Base-by-base conservation (phyloP, 2,888 invertebrate genomes). In the Drosophila flavopinicola region DNA sequence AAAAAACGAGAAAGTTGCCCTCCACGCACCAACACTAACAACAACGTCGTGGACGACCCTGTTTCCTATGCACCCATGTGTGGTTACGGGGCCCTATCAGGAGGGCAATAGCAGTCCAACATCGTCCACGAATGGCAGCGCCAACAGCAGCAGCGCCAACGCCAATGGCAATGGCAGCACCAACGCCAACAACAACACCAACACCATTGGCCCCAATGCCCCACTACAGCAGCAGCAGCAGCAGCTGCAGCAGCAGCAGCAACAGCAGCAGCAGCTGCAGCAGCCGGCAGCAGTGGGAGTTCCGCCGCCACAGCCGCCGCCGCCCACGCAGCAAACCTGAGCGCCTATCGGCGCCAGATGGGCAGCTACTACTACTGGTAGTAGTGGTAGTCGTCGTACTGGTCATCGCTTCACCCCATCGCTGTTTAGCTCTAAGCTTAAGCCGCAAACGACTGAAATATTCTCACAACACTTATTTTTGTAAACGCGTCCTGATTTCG, bases 21-120 rank as follows among this genome's bases (percentile, higher is more conserved):
- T 90, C 89, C 90, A 91, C 87, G 89, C 90, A 88, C 90, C 91
- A 87, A 95, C 96, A 45, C 93, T 94, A 89, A 95, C 96, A 56
- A 96, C 96, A 45, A 94, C 94, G 93, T 95, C 96, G 80, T 95
- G 96, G 95, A 96, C 96, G 57, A 96, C 96, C 71, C 92, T 96
- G 88, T 96, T 96, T 91, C 96, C 96, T 63, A 96, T 95, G 95
- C 95, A 95, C 90, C 95, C 95, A 39, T 96, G 96, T 92, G 95
- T 95, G 91, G 95, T 96, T 85, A 96, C 96, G 69, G 96, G 96
- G 73, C 95, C 96, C 63, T 96, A 96, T 92, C 95, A 95, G 91
- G 95, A 95, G 89, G 93, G 93, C 78, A 91, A 90, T 88, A 91
- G 90, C 89, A 91, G 90, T 90, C 90, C 90, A 73, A 89, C 90